Evolutionary conservation across 2,888 invertebrate species (phyloP).

Genomic region (Alloplasta piceator): DNA sequence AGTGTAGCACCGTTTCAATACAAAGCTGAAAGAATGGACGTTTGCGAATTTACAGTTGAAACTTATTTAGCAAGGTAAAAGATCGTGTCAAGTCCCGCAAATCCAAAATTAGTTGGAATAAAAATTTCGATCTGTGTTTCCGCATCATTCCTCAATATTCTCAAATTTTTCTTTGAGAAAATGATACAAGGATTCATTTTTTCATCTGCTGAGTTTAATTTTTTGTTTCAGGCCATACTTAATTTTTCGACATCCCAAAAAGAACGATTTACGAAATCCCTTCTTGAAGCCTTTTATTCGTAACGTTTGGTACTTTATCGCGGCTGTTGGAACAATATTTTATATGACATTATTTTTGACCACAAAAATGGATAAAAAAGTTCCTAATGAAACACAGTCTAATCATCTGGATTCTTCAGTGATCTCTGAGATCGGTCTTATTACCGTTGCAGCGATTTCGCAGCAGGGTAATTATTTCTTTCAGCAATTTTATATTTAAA

Average conservation of each 20-base stretch:
- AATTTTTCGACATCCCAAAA: conserved; percentile 88
- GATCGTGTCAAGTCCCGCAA: neutral
- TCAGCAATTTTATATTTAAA: neutral
- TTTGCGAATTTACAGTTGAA: conserved; percentile 86
- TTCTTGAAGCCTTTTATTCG: conserved; percentile 87
- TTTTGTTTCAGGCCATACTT: conserved; percentile 85
- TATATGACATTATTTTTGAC: conserved; percentile 70
- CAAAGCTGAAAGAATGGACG: conserved; percentile 85
- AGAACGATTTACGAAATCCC: conserved; percentile 85
- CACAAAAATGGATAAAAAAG: conserved; percentile 66
- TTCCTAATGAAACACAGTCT: neutral
- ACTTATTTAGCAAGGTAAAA: conserved; percentile 86
- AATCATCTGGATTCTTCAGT: conserved; percentile 61
- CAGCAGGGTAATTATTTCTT: conserved; percentile 81
- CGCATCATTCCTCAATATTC: neutral
- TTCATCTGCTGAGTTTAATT: neutral
- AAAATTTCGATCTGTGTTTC: neutral
- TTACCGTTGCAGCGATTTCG: conserved; percentile 82
- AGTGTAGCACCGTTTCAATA: conserved; percentile 88
- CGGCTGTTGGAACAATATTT: conserved; percentile 74
- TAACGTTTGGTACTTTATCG: conserved; percentile 85
- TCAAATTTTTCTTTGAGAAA: neutral
- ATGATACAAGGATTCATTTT: neutral
- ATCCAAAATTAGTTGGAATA: neutral
- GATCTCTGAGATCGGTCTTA: conserved; percentile 77